Base-by-base conservation (phyloP, 1,140 invertebrate species). In the Drosophila varians region DNA sequence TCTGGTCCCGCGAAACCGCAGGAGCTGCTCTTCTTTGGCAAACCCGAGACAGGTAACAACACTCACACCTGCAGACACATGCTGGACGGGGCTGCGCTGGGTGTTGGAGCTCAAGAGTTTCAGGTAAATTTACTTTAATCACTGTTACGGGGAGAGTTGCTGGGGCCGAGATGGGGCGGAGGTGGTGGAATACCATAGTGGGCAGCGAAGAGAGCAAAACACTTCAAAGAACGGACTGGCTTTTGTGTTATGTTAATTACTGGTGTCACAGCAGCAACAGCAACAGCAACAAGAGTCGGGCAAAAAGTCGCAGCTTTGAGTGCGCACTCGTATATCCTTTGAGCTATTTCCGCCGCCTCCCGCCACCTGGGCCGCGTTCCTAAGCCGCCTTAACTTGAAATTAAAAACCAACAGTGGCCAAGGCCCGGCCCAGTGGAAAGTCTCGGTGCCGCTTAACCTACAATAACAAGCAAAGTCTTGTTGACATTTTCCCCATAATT, bases 201-300 rank as follows among this genome's bases (percentile, higher is more conserved):
- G 73, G 60, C 73, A 70, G 68, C 72, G 77, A 86, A 74, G 62
- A 52, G 80, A 51, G 80, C 80, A 86, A 73, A 73, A 87, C 82
- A 87, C 82, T 86, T 82, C 72, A 87, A 86, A 77, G 70, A 62
- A 42, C 69, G 42, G 43, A 52, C 61, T 77, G 77, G 62, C 82
- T 75, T 88, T 87, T 87, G 82, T 87, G 83, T 88, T 82, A 88
- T 82, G 83, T 82, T 87, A 87, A 87, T 87, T 87, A 87, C 82
- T 88, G 77, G 74, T 86, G 82, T 86, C 82, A 86, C 64, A 66
- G 49, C 60, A 77, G 43, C 79, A 69, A 62, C 66, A 26, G 60
- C 51, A 54, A 51, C 70, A 43, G 55, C 52, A 48, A 46, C 49
- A 48, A 70, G 58, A 69, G 55, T 31, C 9, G 11, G 52, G 38